Evolutionary conservation across 1,140 invertebrate species (phyloP).

Genomic region (Nephotettix cincticeps): DNA sequence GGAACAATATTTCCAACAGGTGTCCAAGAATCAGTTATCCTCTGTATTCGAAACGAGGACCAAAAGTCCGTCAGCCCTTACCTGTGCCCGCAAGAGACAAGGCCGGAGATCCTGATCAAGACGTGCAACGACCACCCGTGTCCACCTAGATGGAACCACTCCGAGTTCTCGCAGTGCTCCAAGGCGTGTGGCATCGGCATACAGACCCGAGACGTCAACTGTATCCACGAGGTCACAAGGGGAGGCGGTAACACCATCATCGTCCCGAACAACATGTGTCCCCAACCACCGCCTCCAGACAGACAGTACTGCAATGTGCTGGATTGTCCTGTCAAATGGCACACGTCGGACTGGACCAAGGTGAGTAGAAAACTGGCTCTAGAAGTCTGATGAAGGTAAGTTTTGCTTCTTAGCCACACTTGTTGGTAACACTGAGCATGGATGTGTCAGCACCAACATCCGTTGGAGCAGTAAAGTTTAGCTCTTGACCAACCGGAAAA

Average conservation of each 20-base stretch:
- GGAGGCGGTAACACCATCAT: conserved; percentile 82
- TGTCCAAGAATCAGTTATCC: conserved; percentile 85
- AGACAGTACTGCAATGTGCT: conserved; percentile 88
- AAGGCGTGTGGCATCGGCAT: conserved; percentile 72
- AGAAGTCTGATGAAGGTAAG: too few species aligned
- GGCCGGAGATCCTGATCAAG: conserved; percentile 84
- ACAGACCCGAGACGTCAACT: conserved; percentile 82
- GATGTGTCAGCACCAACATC: too few species aligned
- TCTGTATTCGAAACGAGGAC: conserved; percentile 84
- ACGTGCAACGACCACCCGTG: conserved; percentile 94
- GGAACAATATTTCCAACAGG: conserved; percentile 48
- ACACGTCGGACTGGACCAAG: conserved; percentile 78
- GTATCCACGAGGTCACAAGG: conserved; percentile 89
- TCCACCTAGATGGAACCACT: conserved; percentile 85
- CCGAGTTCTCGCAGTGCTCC: conserved; percentile 69
- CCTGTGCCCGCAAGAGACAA: conserved; percentile 72
- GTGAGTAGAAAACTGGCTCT: too few species aligned
- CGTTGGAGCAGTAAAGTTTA: too few species aligned
- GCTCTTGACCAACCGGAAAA: too few species aligned
- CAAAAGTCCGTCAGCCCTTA: conserved; percentile 80
- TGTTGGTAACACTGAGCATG: too few species aligned
- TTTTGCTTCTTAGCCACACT: too few species aligned
- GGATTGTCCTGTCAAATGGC: conserved; percentile 88
- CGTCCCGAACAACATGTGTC: conserved; percentile 87
- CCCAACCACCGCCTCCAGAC: conserved; percentile 79